Conservation (phyloP, 2,113 vertebrate genomes). For the Ageneiosus marmoratus region DNA sequence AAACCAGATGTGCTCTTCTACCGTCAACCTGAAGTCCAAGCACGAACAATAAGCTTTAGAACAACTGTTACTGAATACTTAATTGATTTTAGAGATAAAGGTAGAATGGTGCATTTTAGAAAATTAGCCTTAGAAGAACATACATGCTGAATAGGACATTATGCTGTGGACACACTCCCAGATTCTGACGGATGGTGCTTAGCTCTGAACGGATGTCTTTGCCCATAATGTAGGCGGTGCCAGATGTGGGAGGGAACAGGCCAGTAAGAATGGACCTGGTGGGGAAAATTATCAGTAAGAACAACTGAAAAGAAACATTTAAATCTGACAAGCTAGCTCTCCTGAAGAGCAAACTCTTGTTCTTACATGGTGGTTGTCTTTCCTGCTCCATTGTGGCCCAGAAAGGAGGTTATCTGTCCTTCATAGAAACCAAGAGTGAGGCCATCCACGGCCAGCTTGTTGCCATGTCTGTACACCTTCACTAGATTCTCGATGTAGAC, state of each 20-base stretch:
- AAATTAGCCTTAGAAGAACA: slow-evolving; percentile 49
- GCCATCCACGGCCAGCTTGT: slow-evolving; percentile 93
- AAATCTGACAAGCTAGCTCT: neutral
- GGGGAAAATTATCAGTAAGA: slow-evolving; percentile 13
- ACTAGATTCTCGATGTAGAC: slow-evolving; percentile 95
- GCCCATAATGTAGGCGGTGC: slow-evolving; percentile 94
- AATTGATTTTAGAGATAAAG: neutral
- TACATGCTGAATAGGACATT: slow-evolving; percentile 97
- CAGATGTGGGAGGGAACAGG: slow-evolving; percentile 93
- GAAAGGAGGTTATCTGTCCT: slow-evolving; percentile 95
- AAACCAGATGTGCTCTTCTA: slow-evolving; percentile 99
- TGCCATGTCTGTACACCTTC: slow-evolving; percentile 93
- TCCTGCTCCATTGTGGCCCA: slow-evolving; percentile 96
- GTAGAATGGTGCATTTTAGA: neutral
- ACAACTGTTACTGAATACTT: neutral
- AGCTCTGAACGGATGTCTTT: slow-evolving; percentile 93
- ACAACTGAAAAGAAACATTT: neutral
- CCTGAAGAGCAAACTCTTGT: neutral
- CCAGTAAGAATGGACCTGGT: slow-evolving; percentile 96
- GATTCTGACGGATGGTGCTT: slow-evolving; percentile 87
- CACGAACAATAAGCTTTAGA: slow-evolving; percentile 18
- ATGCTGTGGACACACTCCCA: slow-evolving; percentile 96
- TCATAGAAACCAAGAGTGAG: slow-evolving; percentile 93
- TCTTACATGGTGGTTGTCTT: slow-evolving; percentile 99
- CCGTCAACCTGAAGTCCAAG: slow-evolving; percentile 82